Evolutionary conservation across 2,888 invertebrate genomes (phyloP).

Genomic region (Oscheius sp.): DNA sequence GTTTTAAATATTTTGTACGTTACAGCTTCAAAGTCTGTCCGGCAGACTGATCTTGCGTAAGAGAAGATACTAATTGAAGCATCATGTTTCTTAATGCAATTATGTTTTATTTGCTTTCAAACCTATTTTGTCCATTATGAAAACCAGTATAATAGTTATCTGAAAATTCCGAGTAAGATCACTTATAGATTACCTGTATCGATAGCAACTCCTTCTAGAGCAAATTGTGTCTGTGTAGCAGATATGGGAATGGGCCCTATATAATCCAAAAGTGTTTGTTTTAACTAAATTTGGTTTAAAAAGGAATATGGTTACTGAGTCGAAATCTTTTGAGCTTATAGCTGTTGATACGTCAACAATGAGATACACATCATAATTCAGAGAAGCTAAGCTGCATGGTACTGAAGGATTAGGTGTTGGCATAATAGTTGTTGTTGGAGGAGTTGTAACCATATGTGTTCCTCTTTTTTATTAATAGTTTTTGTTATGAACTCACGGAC

Average conservation of each 20-base stretch:
- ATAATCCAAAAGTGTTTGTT: slow-evolving; percentile 44
- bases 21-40: slow-evolving; percentile 48
- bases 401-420: slow-evolving; percentile 53
- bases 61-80: slow-evolving; percentile 32
- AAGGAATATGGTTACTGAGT: slow-evolving; percentile 29
- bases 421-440: slow-evolving; percentile 38
- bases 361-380: slow-evolving; percentile 56
- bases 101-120: neutral
- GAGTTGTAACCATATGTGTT: slow-evolving; percentile 39
- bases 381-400: slow-evolving; percentile 39
- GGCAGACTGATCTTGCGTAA: slow-evolving; percentile 43
- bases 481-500: slow-evolving; percentile 38
- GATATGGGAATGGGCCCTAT: slow-evolving; percentile 41
- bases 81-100: slow-evolving; percentile 33
- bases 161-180: too few relatives aligned
- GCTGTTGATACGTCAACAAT: slow-evolving; percentile 52
- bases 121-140: slow-evolving; percentile 47
- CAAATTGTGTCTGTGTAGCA: slow-evolving; percentile 44
- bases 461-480: slow-evolving; percentile 22
- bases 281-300: slow-evolving; percentile 36
- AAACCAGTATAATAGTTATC: slow-evolving; percentile 53
- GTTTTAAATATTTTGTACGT: neutral
- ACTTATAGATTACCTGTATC: too few relatives aligned
- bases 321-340: slow-evolving; percentile 42
- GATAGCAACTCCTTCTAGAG: slow-evolving; percentile 46